These are phyloP conservation scores for Dryobota labecula DNA, from an alignment of 2,888 invertebrate genomes.

Conservation along the genomic window DNA sequence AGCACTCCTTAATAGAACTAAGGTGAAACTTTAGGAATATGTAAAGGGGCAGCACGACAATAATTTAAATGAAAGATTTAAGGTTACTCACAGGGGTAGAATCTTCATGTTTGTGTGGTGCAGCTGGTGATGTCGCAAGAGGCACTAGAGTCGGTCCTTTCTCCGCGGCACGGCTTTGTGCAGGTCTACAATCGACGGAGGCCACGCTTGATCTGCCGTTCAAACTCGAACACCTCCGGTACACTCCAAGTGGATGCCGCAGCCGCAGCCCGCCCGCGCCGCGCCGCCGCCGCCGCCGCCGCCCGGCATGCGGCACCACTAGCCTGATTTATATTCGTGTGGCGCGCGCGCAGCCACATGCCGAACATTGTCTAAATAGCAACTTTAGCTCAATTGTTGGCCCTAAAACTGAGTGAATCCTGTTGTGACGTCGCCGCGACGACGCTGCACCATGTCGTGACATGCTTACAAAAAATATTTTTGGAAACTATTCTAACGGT, in stretches of 20 bases:
- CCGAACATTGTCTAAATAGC: slow-evolving; percentile 76
- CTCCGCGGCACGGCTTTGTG: slow-evolving; percentile 79
- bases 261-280: slow-evolving; percentile 68
- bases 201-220: slow-evolving; percentile 85
- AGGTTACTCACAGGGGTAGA: slow-evolving; percentile 83
- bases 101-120: slow-evolving; percentile 82
- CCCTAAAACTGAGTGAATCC: slow-evolving; percentile 71
- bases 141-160: slow-evolving; percentile 80
- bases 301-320: slow-evolving; percentile 68
- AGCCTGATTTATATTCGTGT: slow-evolving; percentile 81
- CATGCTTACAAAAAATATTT: slow-evolving; percentile 55
- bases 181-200: slow-evolving; percentile 85
- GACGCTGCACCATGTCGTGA: slow-evolving; percentile 56
- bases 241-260: slow-evolving; percentile 71
- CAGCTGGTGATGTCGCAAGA: slow-evolving; percentile 74
- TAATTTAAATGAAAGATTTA: slow-evolving; percentile 31
- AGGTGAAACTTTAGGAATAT: slow-evolving; percentile 9
- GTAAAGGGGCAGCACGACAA: slow-evolving; percentile 27
- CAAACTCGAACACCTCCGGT: slow-evolving; percentile 75
- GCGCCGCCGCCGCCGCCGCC: slow-evolving; percentile 63
- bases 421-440: slow-evolving; percentile 67
- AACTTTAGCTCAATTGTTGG: slow-evolving; percentile 69
- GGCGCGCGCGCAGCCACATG: slow-evolving; percentile 73
- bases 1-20: slow-evolving; percentile 42
- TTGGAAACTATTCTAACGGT: slow-evolving; percentile 62